phyloP scores from a whole-genome alignment of 2,797 vertebrate species.

The Geotria australis region DNA sequence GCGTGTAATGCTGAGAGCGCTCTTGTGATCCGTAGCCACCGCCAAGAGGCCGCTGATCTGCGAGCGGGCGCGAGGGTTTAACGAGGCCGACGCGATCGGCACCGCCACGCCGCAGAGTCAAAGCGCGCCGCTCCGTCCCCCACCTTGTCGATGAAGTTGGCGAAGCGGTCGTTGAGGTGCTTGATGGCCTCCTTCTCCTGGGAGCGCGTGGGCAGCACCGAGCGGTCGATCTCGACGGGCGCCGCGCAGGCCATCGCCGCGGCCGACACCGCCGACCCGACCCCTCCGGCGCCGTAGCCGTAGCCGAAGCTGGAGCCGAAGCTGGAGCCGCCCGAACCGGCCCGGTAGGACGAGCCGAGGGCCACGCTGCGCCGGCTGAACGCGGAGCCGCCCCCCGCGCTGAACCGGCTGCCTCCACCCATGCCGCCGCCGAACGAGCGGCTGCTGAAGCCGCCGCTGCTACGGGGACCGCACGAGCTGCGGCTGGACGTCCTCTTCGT shows the following conservation, averaged over 20 bases:
- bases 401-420: background rate
- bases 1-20: too few species aligned
- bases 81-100: too few species aligned
- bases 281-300: background rate
- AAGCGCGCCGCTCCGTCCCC: background rate
- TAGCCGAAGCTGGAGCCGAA: background rate
- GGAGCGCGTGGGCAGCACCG: slow-evolving; percentile 5
- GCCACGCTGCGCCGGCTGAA: background rate
- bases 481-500: background rate
- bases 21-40: too few species aligned
- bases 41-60: too few species aligned
- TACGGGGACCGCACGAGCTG: background rate
- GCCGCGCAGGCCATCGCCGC: background rate
- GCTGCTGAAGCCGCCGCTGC: background rate
- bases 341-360: background rate
- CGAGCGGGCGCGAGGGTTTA: too few species aligned
- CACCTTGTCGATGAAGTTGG: slow-evolving; percentile 16
- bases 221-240: slow-evolving; percentile 3
- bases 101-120: background rate
- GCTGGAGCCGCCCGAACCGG: background rate
- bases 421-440: background rate
- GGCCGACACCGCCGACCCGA: background rate
- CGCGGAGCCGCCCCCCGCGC: too few species aligned
- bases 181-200: slow-evolving; percentile 16
- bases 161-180: slow-evolving; percentile 18